Evolutionary conservation across 2,888 invertebrate genomes (phyloP), one percentile per base, ranked within the genome.

Genomic region (Diloba caeruleocephala): DNA sequence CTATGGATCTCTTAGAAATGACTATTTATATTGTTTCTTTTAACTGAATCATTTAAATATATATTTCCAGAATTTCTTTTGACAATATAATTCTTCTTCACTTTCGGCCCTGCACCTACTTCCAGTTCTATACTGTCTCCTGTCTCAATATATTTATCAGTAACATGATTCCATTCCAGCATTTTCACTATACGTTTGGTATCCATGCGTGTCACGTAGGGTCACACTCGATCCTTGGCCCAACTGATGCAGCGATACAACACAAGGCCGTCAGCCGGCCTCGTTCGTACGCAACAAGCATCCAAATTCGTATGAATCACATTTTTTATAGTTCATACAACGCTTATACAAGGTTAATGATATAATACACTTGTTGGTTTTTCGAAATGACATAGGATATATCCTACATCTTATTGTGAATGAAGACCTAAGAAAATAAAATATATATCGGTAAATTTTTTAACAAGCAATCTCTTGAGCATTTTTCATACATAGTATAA

Each of bases 221-320:
- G 76, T 70, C 78, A 68, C 63, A 59, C 21, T 52, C 58, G 74
- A 82, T 85, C 89, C 89, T 89, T 89, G 88, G 88, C 88, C 88
- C 71, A 79, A 73, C 81, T 81, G 83, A 80, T 82, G 82, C 76
- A 69, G 72, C 74, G 81, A 82, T 81, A 82, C 78, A 64, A 62
- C 76, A 75, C 88, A 87, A 91, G 92, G 91, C 82, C 86, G 76
- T 56, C 64, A 63, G 52, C 76, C 78, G 84, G 80, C 91, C 90
- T 90, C 87, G 89, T 78, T 75, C 77, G 81, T 68, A 87, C 88
- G 88, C 88, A 72, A 59, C 69, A 52, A 74, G 89, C 88, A 89
- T 89, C 89, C 88, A 83, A 89, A 89, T 83, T 80, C 59, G 76
- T 72, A 74, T 86, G 83, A 82, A 79, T 87, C 87, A 87, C 76